Conservation (phyloP, 2,113 vertebrate species). For the Elephantulus edwardii region DNA sequence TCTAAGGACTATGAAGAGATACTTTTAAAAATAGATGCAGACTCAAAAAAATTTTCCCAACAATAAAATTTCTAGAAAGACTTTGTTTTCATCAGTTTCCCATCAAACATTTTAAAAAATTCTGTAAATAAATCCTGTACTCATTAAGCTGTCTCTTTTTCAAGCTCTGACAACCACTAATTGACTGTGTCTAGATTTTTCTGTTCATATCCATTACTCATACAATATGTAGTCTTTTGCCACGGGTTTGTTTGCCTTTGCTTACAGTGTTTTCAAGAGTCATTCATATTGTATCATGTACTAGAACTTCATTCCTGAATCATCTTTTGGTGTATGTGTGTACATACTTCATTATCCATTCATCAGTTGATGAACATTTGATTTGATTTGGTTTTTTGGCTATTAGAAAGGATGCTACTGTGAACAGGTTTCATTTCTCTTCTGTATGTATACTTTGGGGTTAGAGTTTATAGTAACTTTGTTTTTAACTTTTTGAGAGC, state of each 20-base stretch:
- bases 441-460: not conserved
- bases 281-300: not conserved
- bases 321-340: not conserved
- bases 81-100: conserved; percentile 19
- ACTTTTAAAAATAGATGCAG: not conserved
- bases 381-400: not conserved
- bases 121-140: not conserved
- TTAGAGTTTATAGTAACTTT: not conserved
- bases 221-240: not conserved
- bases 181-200: conserved; percentile 8
- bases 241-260: conserved; percentile 9
- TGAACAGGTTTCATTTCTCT: conserved; percentile 24
- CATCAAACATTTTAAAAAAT: not conserved
- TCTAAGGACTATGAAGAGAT: not conserved
- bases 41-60: not conserved
- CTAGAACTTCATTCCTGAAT: not conserved
- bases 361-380: not conserved
- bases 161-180: not conserved
- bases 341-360: not conserved
- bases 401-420: not conserved
- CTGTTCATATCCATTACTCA: not conserved
- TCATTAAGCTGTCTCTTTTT: not conserved
- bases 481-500: conserved; percentile 20
- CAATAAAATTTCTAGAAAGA: not conserved
- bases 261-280: conserved; percentile 22